These are phyloP conservation scores for Chloropsis hardwickii DNA, from an alignment of 2,113 vertebrate genomes.

Conservation along the genomic window DNA sequence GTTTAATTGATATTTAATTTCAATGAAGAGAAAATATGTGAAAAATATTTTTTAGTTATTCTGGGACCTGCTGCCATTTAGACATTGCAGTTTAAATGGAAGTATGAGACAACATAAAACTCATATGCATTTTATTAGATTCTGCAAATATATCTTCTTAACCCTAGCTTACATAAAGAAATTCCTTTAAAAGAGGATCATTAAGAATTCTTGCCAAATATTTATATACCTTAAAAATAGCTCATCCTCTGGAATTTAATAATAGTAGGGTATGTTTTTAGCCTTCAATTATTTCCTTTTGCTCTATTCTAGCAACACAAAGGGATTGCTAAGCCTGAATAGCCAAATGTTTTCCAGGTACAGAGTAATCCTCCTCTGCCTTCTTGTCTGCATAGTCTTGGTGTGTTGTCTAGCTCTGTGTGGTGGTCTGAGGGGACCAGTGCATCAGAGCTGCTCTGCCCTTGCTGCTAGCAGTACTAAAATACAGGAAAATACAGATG, in stretches of 20 bases:
- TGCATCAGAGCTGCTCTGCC: background rate
- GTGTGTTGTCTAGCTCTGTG: background rate
- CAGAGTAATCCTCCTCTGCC: background rate
- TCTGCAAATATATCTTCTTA: constrained; percentile 9
- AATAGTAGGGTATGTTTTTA: constrained; percentile 18
- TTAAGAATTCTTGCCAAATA: constrained; percentile 27
- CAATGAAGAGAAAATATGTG: background rate
- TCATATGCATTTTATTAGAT: background rate
- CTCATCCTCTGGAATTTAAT: constrained; percentile 44
- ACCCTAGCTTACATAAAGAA: background rate
- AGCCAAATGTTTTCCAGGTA: background rate
- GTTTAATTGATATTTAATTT: background rate
- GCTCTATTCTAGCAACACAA: background rate
- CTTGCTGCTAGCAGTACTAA: background rate
- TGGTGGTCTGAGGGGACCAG: background rate
- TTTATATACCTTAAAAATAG: constrained; percentile 41
- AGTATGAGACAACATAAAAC: background rate
- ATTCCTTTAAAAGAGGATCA: background rate
- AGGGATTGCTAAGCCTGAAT: background rate
- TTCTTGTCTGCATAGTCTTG: background rate
- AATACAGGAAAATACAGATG: background rate
- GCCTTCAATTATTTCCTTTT: constrained; percentile 43
- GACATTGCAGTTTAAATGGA: background rate
- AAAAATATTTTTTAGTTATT: background rate
- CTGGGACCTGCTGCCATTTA: background rate